phyloP scores from a whole-genome alignment of 2,888 invertebrate species.

The Macropis europaea region DNA sequence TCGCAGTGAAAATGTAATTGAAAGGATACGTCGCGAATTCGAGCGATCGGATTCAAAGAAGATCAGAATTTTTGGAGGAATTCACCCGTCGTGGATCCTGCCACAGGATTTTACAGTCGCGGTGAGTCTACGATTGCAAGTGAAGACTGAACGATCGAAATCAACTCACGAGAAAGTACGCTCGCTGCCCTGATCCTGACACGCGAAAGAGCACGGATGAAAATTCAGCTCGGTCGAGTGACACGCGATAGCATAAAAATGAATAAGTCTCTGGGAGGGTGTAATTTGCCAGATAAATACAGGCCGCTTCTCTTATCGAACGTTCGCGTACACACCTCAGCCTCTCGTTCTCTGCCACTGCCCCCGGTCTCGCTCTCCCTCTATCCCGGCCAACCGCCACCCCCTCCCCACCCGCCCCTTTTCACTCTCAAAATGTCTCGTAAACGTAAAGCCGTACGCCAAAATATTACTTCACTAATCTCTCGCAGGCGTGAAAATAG shows the following conservation, averaged over 20 bases:
- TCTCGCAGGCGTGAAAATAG: constrained; percentile 58
- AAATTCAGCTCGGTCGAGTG: too few relatives aligned
- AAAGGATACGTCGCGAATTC: background rate
- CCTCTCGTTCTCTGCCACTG: too few relatives aligned
- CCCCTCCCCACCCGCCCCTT: background rate
- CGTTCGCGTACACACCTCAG: too few relatives aligned
- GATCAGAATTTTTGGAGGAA: too few relatives aligned
- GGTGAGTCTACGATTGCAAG: too few relatives aligned
- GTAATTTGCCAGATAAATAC: too few relatives aligned
- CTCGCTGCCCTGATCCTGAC: too few relatives aligned
- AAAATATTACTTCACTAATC: constrained; percentile 43
- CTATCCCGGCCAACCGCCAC: too few relatives aligned
- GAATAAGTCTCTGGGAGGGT: too few relatives aligned
- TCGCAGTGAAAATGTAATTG: constrained; percentile 34
- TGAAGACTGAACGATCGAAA: background rate
- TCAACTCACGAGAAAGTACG: background rate
- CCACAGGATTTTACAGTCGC: constrained; percentile 28
- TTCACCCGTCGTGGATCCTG: too few relatives aligned
- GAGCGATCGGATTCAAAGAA: background rate
- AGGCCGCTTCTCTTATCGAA: background rate
- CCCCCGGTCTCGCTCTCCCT: background rate
- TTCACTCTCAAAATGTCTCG: constrained; percentile 19
- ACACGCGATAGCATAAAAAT: background rate
- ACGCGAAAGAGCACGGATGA: too few relatives aligned
- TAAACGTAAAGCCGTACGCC: constrained; percentile 17